Conservation (phyloP, 92 coral and sea anemone genomes). For the Parazoanthus atlanticus region DNA sequence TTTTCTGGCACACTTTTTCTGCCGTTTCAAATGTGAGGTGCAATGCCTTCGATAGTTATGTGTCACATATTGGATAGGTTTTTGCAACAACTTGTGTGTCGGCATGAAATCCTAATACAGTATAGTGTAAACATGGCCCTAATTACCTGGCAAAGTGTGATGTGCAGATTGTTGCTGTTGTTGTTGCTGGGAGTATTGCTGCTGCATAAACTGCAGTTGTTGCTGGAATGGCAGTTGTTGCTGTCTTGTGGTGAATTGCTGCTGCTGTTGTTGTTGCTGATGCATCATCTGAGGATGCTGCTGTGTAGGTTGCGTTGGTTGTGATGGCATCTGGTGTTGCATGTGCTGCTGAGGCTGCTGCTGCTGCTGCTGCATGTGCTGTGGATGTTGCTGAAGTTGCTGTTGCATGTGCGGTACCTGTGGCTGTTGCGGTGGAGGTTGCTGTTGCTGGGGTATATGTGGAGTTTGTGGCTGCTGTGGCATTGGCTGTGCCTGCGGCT, state of each 20-base stretch:
- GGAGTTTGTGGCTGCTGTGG: conserved; percentile 52
- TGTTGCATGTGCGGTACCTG: conserved; percentile 69
- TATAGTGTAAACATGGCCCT: too few relatives aligned
- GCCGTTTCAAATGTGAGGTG: too few relatives aligned
- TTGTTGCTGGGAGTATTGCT: conserved; percentile 36
- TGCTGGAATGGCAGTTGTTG: conserved; percentile 40
- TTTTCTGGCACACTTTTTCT: too few relatives aligned
- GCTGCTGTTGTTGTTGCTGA: conserved; percentile 40
- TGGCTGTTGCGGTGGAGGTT: conserved; percentile 59
- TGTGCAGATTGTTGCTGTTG: conserved; percentile 27
- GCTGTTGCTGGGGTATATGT: conserved; percentile 49
- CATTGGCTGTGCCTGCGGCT: conserved; percentile 49
- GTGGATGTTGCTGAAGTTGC: conserved; percentile 61
- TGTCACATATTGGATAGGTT: too few relatives aligned
- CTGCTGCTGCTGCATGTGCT: conserved; percentile 51
- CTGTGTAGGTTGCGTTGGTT: conserved; percentile 26
- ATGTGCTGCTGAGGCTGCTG: conserved; percentile 54
- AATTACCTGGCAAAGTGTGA: conserved; percentile 37
- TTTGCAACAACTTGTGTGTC: too few relatives aligned
- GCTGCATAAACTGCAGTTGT: conserved; percentile 41
- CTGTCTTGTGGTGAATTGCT: conserved; percentile 34
- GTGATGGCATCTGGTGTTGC: conserved; percentile 40
- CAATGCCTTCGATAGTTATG: too few relatives aligned
- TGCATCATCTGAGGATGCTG: conserved; percentile 43
- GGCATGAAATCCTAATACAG: too few relatives aligned